Percentiles rank a stretch among this genome's conserved stretches.
These are phyloP conservation scores for Calcarius lapponicus DNA, from an alignment of 2,797 vertebrate species.

Conservation along the genomic window DNA sequence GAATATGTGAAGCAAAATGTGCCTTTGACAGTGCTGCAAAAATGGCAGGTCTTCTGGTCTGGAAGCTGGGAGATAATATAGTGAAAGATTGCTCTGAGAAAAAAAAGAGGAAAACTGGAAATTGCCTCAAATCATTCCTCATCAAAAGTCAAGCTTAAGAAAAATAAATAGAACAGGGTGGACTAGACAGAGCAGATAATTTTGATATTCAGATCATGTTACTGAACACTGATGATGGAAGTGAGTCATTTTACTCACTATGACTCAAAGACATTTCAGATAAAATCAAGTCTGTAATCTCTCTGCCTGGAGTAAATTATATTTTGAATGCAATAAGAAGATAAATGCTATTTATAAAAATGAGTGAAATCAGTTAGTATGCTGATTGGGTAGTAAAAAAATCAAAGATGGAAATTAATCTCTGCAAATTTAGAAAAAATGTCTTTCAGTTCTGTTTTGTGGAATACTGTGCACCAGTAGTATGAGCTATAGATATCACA, in stretches of 20 bases:
- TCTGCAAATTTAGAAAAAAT: slow-evolving; percentile 41
- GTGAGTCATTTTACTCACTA: slow-evolving; percentile 43
- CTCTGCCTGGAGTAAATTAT: slow-evolving; percentile 50
- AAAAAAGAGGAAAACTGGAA: neutral
- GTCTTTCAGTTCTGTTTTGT: neutral
- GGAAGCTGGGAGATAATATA: neutral
- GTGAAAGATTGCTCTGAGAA: neutral
- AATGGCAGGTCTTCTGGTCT: neutral
- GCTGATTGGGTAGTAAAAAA: slow-evolving; percentile 34
- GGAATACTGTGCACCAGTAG: neutral
- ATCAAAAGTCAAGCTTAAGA: slow-evolving; percentile 12
- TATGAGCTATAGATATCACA: neutral
- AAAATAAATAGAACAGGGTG: neutral
- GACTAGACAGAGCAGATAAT: slow-evolving; percentile 36
- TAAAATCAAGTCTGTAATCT: slow-evolving; percentile 61
- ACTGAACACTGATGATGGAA: slow-evolving; percentile 40
- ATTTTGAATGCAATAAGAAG: slow-evolving; percentile 67
- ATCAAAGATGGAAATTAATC: slow-evolving; percentile 21
- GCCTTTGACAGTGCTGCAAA: neutral
- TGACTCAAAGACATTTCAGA: slow-evolving; percentile 45
- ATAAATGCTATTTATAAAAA: slow-evolving; percentile 63
- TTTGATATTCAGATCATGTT: slow-evolving; percentile 46
- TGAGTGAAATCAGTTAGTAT: slow-evolving; percentile 48
- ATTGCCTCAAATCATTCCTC: neutral
- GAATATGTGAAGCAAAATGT: neutral